phyloP scores from a whole-genome alignment of 2,113 vertebrate species.

The Halcyon senegalensis region DNA sequence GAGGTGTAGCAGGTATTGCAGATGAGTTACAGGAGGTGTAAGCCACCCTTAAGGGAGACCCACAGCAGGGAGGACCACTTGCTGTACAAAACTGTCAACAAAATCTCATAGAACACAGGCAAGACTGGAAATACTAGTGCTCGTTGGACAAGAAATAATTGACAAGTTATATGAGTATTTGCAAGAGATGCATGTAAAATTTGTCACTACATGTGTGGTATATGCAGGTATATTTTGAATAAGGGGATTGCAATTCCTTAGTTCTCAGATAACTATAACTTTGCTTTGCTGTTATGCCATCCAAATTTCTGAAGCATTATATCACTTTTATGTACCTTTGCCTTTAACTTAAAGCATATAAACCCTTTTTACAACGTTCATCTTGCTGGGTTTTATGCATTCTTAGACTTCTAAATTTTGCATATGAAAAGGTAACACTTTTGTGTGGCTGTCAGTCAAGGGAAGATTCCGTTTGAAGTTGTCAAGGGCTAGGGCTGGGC shows the following conservation, averaged over 20 bases:
- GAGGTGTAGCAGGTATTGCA: background rate
- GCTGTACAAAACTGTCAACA: background rate
- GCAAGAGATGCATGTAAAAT: background rate
- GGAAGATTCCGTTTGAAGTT: background rate
- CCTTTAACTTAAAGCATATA: background rate
- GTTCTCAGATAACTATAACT: background rate
- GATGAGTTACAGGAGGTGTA: background rate
- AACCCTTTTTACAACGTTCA: background rate
- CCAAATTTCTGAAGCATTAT: background rate
- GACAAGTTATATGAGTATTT: background rate
- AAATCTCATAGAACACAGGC: background rate
- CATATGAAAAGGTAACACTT: background rate
- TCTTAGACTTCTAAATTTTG: background rate
- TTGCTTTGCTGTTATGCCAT: background rate
- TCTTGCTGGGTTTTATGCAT: background rate
- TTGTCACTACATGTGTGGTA: background rate
- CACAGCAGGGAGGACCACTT: background rate
- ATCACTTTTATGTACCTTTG: background rate
- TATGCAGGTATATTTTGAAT: background rate
- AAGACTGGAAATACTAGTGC: background rate
- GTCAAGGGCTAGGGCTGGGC: background rate
- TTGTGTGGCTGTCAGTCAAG: background rate
- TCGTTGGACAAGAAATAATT: constrained; percentile 29
- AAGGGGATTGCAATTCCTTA: background rate
- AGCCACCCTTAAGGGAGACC: background rate